Evolutionary conservation across 2,888 invertebrate genomes (phyloP), one percentile per base, ranked within the genome.

Genomic region (Operophtera brumata): DNA sequence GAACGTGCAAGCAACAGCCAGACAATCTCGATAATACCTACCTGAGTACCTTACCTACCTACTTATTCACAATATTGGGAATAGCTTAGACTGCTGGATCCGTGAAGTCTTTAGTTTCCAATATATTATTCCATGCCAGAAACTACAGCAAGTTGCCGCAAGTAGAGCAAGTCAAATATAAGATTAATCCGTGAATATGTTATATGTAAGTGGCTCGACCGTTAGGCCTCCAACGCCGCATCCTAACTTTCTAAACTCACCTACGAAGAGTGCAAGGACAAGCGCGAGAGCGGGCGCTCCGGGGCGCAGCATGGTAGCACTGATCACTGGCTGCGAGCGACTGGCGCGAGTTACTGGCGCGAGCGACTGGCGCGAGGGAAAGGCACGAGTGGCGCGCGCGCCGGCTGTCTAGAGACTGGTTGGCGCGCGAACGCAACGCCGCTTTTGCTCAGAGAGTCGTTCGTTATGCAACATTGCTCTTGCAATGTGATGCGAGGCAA

Each of bases 331-430:
- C 52, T 10, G 47, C 37, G 47, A 40, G 34, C 14, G 39, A 50
- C 20, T 45, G 30, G 26, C 47, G 54, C 52, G 52, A 13, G 45
- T 44, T 36, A 54, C 55, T 43, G 45, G 42, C 54, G 47, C 45
- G 43, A 36, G 13, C 26, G n/a, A 50, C 12, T 41, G 14, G 30
- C 44, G 51, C 49, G 54, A 12, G 47, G 39, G 34, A 12, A 39
- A n/a, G 8, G 40, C 45, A 54, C 51, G 49, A 26, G 48, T 20
- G 43, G 46, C 59, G 55, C 58, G 59, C 57, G 59, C 60, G 67
- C 67, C 66, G 61, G 47, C 28, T 64, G 66, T 62, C 65, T 61
- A 60, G 49, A 64, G 62, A 54, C 59, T 56, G 46, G 45, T 35
- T 47, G 37, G 55, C 57, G 51, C 50, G 44, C 35, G 47, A 20